Base-by-base conservation (phyloP, 2,888 invertebrate genomes). In the Corythucha ciliata region DNA sequence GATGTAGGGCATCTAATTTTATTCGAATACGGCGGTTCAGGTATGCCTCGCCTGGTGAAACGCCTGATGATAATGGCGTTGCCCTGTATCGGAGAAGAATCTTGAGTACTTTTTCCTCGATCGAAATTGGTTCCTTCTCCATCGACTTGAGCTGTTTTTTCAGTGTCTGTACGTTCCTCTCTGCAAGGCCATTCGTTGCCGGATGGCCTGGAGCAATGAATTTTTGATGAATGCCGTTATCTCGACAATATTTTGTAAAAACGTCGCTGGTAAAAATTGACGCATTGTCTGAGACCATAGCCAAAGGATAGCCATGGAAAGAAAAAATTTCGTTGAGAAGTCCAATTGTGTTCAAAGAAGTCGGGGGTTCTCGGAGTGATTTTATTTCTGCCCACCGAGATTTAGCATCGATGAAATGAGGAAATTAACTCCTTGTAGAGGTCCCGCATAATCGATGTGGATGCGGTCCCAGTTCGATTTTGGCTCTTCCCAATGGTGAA, bases 361-460 rank as follows among this genome's bases (percentile, higher is more conserved):
- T 18, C 7, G 40, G 40, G 6, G 40, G 6, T 6, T 18, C 12
- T 6, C 20, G 4, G 4, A 18, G 20, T 6, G 20, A 6, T 62
- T 6, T 10, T 18, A 22, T 25, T 20, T 39, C 40, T 7, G 21
- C 18, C 40, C 40, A 39, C 20, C 24, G 63, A 32, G 61, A 61
- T 44, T 59, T 58, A 14, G 60, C 61, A 39, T 62, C 63, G 1
- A 63, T 52, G 6, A 57, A 3, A 62, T 37, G 6, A 64, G 44
- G 37, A 61, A 58, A 40, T 54, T 45, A 42, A 57, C 41, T 4
- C 54, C 49, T 14, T 47, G 18, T 33, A 48, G 57, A 10, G 62
- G 61, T 1, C 61, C 61, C 18, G 60, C 59, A 40, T 60, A 63
- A 44, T 63, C 62, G 3, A 62, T 60, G 26, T 63, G 63, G 3